Evolutionary conservation across 1,140 invertebrate species (phyloP).

Genomic region (Zaprionus davidi): DNA sequence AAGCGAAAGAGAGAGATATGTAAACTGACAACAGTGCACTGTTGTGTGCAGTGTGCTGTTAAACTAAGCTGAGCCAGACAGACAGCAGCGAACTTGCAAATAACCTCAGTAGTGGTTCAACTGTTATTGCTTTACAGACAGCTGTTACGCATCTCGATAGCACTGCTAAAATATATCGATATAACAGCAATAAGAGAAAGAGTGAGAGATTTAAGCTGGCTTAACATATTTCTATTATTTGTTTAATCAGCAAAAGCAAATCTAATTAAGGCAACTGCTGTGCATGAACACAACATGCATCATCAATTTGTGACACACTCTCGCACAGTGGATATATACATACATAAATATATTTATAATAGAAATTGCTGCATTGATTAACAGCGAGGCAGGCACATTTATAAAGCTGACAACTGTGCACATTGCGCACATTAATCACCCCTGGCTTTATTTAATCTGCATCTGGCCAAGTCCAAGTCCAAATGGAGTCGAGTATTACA

Average conservation of each 20-base stretch:
- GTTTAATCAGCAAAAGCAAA: background rate
- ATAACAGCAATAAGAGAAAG: background rate
- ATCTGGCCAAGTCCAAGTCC: conserved; percentile 51
- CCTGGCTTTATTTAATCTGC: conserved; percentile 53
- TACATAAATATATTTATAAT: conserved; percentile 24
- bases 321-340: background rate
- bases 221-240: background rate
- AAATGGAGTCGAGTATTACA: conserved; percentile 4
- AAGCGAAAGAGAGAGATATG: too few relatives aligned
- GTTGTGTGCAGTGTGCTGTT: background rate
- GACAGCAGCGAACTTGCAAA: background rate
- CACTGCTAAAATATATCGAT: background rate
- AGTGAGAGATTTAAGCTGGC: background rate
- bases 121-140: background rate
- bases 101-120: background rate
- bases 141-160: background rate
- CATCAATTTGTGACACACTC: conserved; percentile 34
- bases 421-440: conserved; percentile 67
- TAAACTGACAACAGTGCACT: background rate
- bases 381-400: conserved; percentile 48
- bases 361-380: conserved; percentile 57
- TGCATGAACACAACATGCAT: background rate
- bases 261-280: conserved; percentile 1
- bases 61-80: background rate
- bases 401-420: conserved; percentile 69